Evolutionary conservation across 2,888 invertebrate genomes (phyloP).

Genomic region (Scaptomyza flava): DNA sequence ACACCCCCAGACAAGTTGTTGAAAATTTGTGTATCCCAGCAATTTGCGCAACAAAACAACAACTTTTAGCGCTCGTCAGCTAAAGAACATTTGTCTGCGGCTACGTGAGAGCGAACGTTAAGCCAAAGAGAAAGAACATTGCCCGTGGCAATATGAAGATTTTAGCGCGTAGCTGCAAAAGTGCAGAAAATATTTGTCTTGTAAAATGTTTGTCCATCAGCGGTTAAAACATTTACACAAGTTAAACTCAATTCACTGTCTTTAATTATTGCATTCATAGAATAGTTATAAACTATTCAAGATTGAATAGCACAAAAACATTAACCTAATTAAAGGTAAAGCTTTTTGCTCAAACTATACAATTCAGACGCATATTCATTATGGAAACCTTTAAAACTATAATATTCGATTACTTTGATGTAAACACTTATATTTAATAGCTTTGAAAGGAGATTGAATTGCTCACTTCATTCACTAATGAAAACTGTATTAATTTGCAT

Average conservation of each 20-base stretch:
- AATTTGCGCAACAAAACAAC: conserved; percentile 3
- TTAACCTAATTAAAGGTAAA: too few relatives aligned
- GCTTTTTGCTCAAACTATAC: too few relatives aligned
- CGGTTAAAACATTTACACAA: neutral
- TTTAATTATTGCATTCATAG: neutral
- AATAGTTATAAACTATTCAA: neutral
- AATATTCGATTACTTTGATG: too few relatives aligned
- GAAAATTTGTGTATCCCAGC: conserved; percentile 28
- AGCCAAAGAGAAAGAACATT: neutral
- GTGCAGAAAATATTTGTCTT: conserved; percentile 6
- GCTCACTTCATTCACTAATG: neutral
- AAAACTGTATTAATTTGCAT: neutral
- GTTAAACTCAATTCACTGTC: neutral
- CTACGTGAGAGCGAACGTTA: neutral
- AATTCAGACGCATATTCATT: too few relatives aligned
- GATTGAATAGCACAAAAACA: too few relatives aligned
- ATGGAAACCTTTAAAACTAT: too few relatives aligned
- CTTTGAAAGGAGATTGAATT: neutral
- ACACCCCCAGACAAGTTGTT: conserved; percentile 36
- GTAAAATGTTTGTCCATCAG: conserved; percentile 13
- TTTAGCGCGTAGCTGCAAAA: conserved; percentile 13
- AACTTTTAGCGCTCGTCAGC: conserved; percentile 22
- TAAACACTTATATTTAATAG: too few relatives aligned
- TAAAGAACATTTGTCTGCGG: conserved; percentile 33
- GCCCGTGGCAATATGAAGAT: conserved; percentile 30